These are phyloP conservation scores for Rhabdomys dilectus DNA, from an alignment of 2,113 vertebrate genomes.

Conservation along the genomic window DNA sequence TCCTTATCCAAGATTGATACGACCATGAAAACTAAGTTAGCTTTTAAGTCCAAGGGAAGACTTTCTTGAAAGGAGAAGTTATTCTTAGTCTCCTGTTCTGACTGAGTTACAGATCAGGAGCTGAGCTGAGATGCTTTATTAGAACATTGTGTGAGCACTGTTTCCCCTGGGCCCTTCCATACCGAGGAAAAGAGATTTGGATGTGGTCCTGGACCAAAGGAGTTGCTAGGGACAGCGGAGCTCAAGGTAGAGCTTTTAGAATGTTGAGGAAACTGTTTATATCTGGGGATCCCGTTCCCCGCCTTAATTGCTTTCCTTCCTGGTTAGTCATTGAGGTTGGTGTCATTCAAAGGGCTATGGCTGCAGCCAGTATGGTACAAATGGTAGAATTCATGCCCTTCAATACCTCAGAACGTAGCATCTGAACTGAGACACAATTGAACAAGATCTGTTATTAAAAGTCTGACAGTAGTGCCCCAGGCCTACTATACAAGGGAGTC, in stretches of 20 bases:
- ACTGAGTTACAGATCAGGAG: not conserved
- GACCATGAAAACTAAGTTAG: not conserved
- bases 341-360: rapidly evolving
- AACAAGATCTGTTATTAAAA: not conserved
- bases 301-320: not conserved
- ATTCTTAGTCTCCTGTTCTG: not conserved
- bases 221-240: not conserved
- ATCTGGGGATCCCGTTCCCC: not conserved
- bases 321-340: not conserved
- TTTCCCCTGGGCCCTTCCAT: not conserved
- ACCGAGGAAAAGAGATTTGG: not conserved
- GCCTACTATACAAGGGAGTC: not conserved
- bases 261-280: not conserved
- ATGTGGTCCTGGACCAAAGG: not conserved
- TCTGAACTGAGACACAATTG: not conserved
- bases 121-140: not conserved
- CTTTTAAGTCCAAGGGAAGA: not conserved
- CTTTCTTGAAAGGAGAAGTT: not conserved
- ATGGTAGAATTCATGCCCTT: not conserved
- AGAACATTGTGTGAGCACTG: not conserved
- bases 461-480: not conserved
- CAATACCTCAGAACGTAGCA: not conserved
- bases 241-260: not conserved
- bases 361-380: not conserved
- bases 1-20: not conserved